A percentile compares a stretch with the other conserved stretches of the same genome.
These are phyloP conservation scores for Drosophila ananassae DNA, from an alignment of 1,140 invertebrate genomes.

Conservation along the genomic window DNA sequence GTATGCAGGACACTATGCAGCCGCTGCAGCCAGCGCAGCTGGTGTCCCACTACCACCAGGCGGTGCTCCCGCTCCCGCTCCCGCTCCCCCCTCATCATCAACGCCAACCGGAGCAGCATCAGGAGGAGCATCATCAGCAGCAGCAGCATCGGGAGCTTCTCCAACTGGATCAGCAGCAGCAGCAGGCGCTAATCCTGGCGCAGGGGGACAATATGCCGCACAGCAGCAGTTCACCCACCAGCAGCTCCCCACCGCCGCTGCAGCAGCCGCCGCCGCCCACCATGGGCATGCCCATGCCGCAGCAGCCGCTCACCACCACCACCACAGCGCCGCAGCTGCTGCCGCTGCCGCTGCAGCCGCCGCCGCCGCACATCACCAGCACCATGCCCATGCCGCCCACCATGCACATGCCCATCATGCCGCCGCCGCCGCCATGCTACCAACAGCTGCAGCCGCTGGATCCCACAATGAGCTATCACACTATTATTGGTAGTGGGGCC, in stretches of 20 bases:
- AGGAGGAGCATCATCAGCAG: slow-evolving; percentile 30
- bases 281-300: slow-evolving; percentile 55
- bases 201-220: slow-evolving; percentile 57
- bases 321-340: slow-evolving; percentile 57
- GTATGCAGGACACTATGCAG: slow-evolving; percentile 77
- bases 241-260: slow-evolving; percentile 44
- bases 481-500: slow-evolving; percentile 83
- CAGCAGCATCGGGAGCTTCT: slow-evolving; percentile 56
- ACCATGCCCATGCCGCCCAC: slow-evolving; percentile 65
- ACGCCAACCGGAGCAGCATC: slow-evolving; percentile 4
- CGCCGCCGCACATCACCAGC: slow-evolving; percentile 84
- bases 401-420: slow-evolving; percentile 64
- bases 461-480: slow-evolving; percentile 84
- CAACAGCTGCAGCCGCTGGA: slow-evolving; percentile 82
- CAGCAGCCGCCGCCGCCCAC: slow-evolving; percentile 41
- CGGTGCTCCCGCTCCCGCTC: slow-evolving; percentile 5
- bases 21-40: slow-evolving; percentile 51
- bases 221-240: slow-evolving; percentile 62
- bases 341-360: slow-evolving; percentile 57
- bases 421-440: slow-evolving; percentile 83
- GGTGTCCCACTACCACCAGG: slow-evolving; percentile 39
- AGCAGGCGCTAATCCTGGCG: slow-evolving; percentile 39
- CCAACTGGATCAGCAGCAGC: slow-evolving; percentile 47
- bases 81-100: not conserved
- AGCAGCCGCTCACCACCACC: slow-evolving; percentile 23